phyloP scores from a whole-genome alignment of 2,888 invertebrate species.

The Euphydryas editha region DNA sequence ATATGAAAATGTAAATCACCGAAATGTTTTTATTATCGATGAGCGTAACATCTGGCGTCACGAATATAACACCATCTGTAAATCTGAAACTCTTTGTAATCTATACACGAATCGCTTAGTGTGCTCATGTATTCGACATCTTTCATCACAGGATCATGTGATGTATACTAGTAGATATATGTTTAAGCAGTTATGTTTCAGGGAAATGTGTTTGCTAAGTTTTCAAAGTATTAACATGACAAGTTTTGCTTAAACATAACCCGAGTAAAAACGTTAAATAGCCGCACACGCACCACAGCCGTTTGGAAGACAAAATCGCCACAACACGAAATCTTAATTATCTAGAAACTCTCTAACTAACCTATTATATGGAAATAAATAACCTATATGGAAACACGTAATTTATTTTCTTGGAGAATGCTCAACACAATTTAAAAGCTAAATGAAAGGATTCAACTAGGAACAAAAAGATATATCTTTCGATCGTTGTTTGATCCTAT shows the following conservation, averaged over 20 bases:
- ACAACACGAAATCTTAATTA: too few relatives aligned
- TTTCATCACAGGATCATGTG: slow-evolving; percentile 37
- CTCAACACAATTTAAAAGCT: neutral
- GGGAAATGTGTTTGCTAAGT: neutral
- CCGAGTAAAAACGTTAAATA: too few relatives aligned
- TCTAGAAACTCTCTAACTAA: too few relatives aligned
- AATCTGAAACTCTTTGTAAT: slow-evolving; percentile 50
- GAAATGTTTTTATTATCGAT: slow-evolving; percentile 49
- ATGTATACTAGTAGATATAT: neutral
- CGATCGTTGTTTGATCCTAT: too few relatives aligned
- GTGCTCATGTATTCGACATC: slow-evolving; percentile 62
- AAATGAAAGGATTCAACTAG: neutral
- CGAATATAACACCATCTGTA: slow-evolving; percentile 55
- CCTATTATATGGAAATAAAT: too few relatives aligned
- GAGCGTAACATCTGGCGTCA: slow-evolving; percentile 50
- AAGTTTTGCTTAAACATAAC: neutral
- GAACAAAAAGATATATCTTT: too few relatives aligned
- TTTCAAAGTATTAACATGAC: neutral
- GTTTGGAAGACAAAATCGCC: too few relatives aligned
- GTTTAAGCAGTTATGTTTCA: neutral
- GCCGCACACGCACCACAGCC: too few relatives aligned
- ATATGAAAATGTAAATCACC: slow-evolving; percentile 41
- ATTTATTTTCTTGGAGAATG: too few relatives aligned
- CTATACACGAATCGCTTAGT: slow-evolving; percentile 48
- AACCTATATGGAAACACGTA: too few relatives aligned